Percentiles rank a stretch among this genome's conserved stretches.
These are phyloP conservation scores for Bruchidius siliquastri DNA, from an alignment of 2,888 invertebrate species.

Conservation along the genomic window DNA sequence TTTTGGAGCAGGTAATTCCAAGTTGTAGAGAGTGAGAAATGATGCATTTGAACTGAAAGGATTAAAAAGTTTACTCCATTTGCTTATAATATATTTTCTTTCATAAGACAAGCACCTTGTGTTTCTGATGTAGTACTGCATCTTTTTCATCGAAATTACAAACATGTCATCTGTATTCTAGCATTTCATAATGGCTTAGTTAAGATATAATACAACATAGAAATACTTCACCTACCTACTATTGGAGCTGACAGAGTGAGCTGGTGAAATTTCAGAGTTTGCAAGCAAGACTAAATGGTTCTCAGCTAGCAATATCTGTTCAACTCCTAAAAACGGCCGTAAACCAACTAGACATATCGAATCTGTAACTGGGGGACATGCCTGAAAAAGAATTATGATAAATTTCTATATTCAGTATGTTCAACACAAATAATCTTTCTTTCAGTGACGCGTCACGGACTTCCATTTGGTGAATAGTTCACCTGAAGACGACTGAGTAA, in stretches of 20 bases:
- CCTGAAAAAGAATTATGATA: constrained; percentile 37
- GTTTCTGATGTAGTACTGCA: too few species aligned
- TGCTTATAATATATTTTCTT: neutral
- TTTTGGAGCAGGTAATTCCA: constrained; percentile 60
- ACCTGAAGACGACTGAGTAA: too few species aligned
- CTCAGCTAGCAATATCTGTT: constrained; percentile 50
- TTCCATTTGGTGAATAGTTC: too few species aligned
- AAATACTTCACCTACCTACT: constrained; percentile 30
- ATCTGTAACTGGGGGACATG: constrained; percentile 55
- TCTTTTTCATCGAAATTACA: too few species aligned
- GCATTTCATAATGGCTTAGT: too few species aligned
- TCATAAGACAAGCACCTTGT: too few species aligned
- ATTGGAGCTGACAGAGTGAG: constrained; percentile 45
- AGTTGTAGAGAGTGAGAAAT: constrained; percentile 69
- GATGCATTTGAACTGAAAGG: constrained; percentile 40
- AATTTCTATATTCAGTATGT: constrained; percentile 1
- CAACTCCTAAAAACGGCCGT: constrained; percentile 63
- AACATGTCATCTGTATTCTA: too few species aligned
- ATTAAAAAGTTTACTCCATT: neutral
- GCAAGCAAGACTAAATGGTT: constrained; percentile 54
- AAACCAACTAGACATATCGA: constrained; percentile 64
- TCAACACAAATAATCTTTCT: too few species aligned
- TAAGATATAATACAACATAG: too few species aligned
- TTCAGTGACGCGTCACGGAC: too few species aligned
- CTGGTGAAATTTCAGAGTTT: constrained; percentile 55